Evolutionary conservation across 1,140 invertebrate species (phyloP), one percentile per base, ranked within the genome.

Genomic region (Drosophila rufa): DNA sequence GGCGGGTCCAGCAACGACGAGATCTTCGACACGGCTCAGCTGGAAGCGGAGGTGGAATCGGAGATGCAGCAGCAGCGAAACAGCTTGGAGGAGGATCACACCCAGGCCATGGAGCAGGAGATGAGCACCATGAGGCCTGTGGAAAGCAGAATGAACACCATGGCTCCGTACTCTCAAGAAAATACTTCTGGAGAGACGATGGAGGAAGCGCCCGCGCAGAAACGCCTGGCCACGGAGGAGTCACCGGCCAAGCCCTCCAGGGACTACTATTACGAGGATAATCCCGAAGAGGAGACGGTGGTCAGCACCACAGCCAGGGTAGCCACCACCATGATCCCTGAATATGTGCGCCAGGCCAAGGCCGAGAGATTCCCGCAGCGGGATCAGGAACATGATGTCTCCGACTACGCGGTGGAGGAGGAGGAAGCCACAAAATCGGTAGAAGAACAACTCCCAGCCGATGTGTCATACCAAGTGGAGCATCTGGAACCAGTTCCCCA

Each of bases 301-400:
- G 15, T 40, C 2, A 59, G 47, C 11, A 73, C 59, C 17, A 81
- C 79, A 17, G 79, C 68, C 0, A 70, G 70, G 2, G 59, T 78
- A 11, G 67, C 38, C 17, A 85, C 71, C 43, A 87, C 82, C n/a
- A 46, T 85, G 65, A 79, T 92, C 30, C 91, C 91, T 1, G 83
- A 92, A 27, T 92, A 92, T 83, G 79, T 92, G 61, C 91, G 91
- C 4, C 84, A 91, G 57, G 57, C 75, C 25, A 91, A 92, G 59
- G 80, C 91, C 12, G 81, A 90, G 36, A 66, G 82, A 43, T 82
- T 58, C 45, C 75, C 82, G 0, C 81, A 79, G 4, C 57, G 61
- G 6, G 33, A 53, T 3, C 68, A 60, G 19, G 55, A 69, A 5
- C 56, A 82, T 36, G 69, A 67, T 3, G 30, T 27, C 15, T 64